phyloP scores from a whole-genome alignment of 1,140 invertebrate genomes.

The Melitaea cinxia region DNA sequence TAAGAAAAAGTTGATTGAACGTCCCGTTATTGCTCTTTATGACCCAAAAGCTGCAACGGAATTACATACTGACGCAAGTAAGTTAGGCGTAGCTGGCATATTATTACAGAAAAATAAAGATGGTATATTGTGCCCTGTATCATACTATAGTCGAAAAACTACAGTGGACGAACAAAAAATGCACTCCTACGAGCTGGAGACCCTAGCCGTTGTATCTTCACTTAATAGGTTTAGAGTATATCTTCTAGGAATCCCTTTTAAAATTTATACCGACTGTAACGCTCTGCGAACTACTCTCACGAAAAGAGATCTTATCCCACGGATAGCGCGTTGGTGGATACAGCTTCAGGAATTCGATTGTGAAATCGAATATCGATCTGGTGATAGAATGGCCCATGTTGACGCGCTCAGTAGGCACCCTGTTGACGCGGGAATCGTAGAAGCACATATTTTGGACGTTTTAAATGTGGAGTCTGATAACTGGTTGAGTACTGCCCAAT shows the following conservation, averaged over 20 bases:
- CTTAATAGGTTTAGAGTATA: conserved; percentile 72
- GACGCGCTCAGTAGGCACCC: not conserved
- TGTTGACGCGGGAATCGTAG: not conserved
- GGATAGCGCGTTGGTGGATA: too few species aligned
- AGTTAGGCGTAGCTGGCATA: conserved; percentile 41
- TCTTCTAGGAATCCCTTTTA: conserved; percentile 71
- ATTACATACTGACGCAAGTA: conserved; percentile 44
- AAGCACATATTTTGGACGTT: too few species aligned
- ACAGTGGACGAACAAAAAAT: conserved; percentile 23
- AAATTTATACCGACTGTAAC: conserved; percentile 63
- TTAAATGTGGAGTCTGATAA: not conserved
- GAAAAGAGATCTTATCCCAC: too few species aligned
- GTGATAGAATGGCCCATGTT: not conserved
- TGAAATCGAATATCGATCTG: not conserved
- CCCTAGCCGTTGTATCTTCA: conserved; percentile 69
- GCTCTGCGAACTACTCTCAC: conserved; percentile 22
- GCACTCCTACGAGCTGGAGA: conserved; percentile 42
- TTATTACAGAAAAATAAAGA: conserved; percentile 33
- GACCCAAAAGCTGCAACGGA: conserved; percentile 32
- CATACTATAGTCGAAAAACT: conserved; percentile 46
- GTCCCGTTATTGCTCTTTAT: conserved; percentile 39
- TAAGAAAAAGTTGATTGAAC: conserved; percentile 8
- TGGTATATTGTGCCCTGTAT: conserved; percentile 31
- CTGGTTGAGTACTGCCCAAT: not conserved
- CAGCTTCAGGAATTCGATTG: conserved; percentile 18